A percentile compares a stretch with the other conserved stretches of the same genome.
These are phyloP conservation scores for Spialia ferax DNA, from an alignment of 2,888 invertebrate species.

Conservation along the genomic window DNA sequence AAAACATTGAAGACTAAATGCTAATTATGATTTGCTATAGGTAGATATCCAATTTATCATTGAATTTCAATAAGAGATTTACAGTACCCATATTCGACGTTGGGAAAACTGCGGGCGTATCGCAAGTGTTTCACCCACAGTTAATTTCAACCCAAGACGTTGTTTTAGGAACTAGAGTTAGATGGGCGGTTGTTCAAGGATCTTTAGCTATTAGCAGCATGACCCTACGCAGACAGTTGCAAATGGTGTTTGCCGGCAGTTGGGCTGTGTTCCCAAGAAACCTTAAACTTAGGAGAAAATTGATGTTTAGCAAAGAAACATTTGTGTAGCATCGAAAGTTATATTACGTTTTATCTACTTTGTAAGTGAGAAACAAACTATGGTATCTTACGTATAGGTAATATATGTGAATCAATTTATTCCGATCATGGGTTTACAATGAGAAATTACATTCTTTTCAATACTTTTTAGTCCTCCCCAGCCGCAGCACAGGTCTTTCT, in stretches of 20 bases:
- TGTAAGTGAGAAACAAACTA: background rate
- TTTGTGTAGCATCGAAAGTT: background rate
- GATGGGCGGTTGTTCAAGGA: slow-evolving; percentile 11
- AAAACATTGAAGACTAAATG: too few relatives aligned
- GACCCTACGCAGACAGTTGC: slow-evolving; percentile 23
- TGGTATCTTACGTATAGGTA: background rate
- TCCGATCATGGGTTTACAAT: too few relatives aligned
- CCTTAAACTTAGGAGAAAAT: slow-evolving; percentile 12
- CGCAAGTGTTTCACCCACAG: background rate
- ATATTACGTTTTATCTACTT: background rate
- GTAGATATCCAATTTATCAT: background rate
- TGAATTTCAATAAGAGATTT: too few relatives aligned
- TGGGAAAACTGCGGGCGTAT: background rate
- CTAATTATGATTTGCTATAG: background rate
- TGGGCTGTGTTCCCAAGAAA: slow-evolving; percentile 6
- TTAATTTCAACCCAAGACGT: slow-evolving; percentile 6
- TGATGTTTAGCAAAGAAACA: slow-evolving; percentile 24
- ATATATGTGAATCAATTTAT: too few relatives aligned
- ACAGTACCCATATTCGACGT: background rate
- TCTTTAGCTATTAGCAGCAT: slow-evolving; percentile 7
- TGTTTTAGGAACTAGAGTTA: slow-evolving; percentile 17
- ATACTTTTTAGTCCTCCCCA: too few relatives aligned
- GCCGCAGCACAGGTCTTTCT: too few relatives aligned
- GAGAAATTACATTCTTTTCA: too few relatives aligned
- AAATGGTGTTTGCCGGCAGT: slow-evolving; percentile 26